Percentiles rank a stretch among this genome's conserved stretches.
phyloP scores from a whole-genome alignment of 37 sponge, comb jelly and placozoan genomes.

The Trichoplax adhaerens region DNA sequence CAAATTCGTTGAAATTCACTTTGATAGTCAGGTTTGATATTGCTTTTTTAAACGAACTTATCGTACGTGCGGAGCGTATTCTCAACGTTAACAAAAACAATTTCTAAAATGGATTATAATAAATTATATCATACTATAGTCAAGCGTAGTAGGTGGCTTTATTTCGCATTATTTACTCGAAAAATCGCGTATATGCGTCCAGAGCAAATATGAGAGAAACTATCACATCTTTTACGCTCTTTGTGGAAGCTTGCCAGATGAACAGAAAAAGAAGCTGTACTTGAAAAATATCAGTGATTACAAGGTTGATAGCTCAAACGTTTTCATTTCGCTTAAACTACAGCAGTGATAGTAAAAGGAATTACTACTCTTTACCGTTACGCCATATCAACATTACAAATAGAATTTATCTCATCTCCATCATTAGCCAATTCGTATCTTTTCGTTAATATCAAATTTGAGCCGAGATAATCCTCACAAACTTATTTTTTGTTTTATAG shows the following conservation, averaged over 20 bases:
- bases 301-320: background rate
- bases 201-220: constrained; percentile 65
- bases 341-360: background rate
- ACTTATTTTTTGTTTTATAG: constrained; percentile 1
- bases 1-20: constrained; percentile 91
- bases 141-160: constrained; percentile 74
- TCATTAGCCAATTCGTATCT: background rate
- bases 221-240: constrained; percentile 92
- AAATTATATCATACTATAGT: constrained; percentile 18
- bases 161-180: constrained; percentile 91
- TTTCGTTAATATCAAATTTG: too few relatives aligned
- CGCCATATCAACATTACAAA: background rate
- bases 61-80: background rate
- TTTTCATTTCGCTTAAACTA: background rate
- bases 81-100: background rate
- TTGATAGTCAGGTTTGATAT: constrained; percentile 30
- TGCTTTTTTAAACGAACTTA: background rate
- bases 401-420: background rate
- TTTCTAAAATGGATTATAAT: background rate
- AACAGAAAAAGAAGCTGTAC: constrained; percentile 28
- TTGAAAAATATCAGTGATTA: constrained; percentile 20
- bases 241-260: constrained; percentile 54
- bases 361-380: background rate
- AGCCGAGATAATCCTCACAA: too few relatives aligned
- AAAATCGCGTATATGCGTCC: constrained; percentile 79